phyloP scores from a whole-genome alignment of 2,797 vertebrate species.

The Merluccius polli region DNA sequence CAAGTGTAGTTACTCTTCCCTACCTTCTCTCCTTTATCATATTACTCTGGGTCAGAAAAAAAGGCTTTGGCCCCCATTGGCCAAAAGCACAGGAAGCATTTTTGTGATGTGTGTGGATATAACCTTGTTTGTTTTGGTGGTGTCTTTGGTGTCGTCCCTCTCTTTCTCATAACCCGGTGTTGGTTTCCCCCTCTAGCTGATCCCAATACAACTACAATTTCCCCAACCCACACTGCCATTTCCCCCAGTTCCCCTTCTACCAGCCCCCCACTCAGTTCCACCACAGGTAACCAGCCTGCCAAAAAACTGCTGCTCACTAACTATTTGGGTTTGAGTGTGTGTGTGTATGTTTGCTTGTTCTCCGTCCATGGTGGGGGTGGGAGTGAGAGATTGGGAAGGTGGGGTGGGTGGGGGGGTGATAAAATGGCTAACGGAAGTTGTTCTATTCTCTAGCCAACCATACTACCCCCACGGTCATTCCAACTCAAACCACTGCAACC shows the following conservation, averaged over 20 bases:
- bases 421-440: conserved; percentile 18
- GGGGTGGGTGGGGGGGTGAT: neutral
- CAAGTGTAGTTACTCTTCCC: neutral
- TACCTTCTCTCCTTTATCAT: neutral
- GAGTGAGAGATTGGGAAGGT: neutral
- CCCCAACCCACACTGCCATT: accelerated
- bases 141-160: conserved; percentile 31
- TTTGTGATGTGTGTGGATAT: conserved; percentile 18
- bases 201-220: accelerated
- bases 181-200: conserved; percentile 41
- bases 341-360: conserved; percentile 5
- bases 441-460: neutral
- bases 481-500: conserved; percentile 13
- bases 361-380: conserved; percentile 4
- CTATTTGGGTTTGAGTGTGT: conserved; percentile 2
- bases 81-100: neutral
- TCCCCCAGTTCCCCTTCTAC: conserved; percentile 21
- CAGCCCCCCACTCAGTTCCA: conserved; percentile 22
- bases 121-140: conserved; percentile 36
- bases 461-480: conserved; percentile 15
- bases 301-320: conserved; percentile 8
- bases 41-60: neutral
- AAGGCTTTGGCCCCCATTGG: neutral
- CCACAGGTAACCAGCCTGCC: conserved; percentile 59
- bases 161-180: conserved; percentile 46